Conservation (phyloP, 2,888 invertebrate genomes). For the Scaptomyza parva region DNA sequence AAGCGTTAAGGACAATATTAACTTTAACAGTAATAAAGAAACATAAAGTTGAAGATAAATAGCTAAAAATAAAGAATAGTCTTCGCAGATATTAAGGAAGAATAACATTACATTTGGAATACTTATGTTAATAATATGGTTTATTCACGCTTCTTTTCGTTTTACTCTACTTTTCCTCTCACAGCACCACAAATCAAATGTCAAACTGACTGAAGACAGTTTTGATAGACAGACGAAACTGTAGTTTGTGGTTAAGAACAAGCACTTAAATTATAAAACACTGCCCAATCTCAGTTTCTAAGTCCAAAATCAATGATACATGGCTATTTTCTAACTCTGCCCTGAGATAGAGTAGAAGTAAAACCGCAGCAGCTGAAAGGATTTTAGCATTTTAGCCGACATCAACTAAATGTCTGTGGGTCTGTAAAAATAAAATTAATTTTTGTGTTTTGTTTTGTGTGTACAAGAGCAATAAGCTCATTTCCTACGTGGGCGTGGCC, state of each 20-base stretch:
- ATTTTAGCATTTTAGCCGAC: constrained; percentile 65
- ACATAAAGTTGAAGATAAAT: no score
- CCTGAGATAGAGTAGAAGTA: constrained; percentile 31
- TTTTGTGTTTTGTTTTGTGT: not conserved
- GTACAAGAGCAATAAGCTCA: constrained; percentile 68
- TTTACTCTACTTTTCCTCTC: not conserved
- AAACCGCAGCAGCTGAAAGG: constrained; percentile 63
- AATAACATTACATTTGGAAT: not conserved
- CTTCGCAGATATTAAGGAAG: no score
- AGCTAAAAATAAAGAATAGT: no score
- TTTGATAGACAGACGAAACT: constrained; percentile 18
- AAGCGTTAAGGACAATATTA: no score
- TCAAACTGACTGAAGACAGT: constrained; percentile 19
- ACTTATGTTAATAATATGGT: not conserved
- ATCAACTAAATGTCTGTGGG: constrained; percentile 36
- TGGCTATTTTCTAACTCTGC: constrained; percentile 33
- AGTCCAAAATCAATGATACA: constrained; percentile 46
- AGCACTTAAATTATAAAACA: constrained; percentile 54
- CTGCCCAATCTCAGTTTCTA: constrained; percentile 5
- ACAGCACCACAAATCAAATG: constrained; percentile 22
- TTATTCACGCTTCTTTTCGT: not conserved
- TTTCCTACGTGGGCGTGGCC: constrained; percentile 47
- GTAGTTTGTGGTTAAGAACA: constrained; percentile 30
- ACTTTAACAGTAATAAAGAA: no score
- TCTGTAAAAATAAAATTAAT: constrained; percentile 20